Conservation (phyloP, 1,140 invertebrate species). For the Drosophila ambigua region DNA sequence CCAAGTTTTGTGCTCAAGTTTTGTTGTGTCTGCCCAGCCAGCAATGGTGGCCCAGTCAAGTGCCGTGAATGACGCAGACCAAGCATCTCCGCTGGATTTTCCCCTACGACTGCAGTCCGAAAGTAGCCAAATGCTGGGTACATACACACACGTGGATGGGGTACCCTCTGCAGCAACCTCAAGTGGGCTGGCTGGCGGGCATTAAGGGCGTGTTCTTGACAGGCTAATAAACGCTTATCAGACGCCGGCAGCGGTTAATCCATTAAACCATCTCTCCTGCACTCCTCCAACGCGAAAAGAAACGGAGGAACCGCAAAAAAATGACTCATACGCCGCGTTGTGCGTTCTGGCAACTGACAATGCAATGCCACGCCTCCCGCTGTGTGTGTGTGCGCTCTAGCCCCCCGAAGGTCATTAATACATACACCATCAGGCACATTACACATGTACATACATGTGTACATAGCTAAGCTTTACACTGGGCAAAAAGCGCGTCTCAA, state of each 20-base stretch:
- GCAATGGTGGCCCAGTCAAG: neutral
- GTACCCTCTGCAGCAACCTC: too few species aligned
- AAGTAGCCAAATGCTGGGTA: too few species aligned
- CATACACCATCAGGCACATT: too few species aligned
- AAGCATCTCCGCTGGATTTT: constrained; percentile 6
- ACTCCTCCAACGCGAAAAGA: constrained; percentile 7
- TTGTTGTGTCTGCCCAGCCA: constrained; percentile 59
- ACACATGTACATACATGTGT: neutral
- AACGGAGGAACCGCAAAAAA: constrained; percentile 34
- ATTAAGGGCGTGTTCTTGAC: constrained; percentile 72
- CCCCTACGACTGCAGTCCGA: too few species aligned
- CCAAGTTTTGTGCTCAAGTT: constrained; percentile 67
- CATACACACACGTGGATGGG: too few species aligned
- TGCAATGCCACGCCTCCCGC: constrained; percentile 73
- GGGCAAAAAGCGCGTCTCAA: too few species aligned
- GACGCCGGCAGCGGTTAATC: constrained; percentile 73
- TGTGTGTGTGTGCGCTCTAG: constrained; percentile 15
- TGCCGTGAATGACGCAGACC: constrained; percentile 29
- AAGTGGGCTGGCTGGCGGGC: neutral
- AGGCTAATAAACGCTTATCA: constrained; percentile 81
- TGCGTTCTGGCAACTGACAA: constrained; percentile 64
- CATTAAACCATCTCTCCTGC: constrained; percentile 68
- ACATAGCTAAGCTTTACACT: neutral
- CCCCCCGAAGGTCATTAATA: constrained; percentile 30
- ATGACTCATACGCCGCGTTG: constrained; percentile 67